These are phyloP conservation scores for Taenioides sp. DNA, from an alignment of 2,797 vertebrate species.

Conservation along the genomic window DNA sequence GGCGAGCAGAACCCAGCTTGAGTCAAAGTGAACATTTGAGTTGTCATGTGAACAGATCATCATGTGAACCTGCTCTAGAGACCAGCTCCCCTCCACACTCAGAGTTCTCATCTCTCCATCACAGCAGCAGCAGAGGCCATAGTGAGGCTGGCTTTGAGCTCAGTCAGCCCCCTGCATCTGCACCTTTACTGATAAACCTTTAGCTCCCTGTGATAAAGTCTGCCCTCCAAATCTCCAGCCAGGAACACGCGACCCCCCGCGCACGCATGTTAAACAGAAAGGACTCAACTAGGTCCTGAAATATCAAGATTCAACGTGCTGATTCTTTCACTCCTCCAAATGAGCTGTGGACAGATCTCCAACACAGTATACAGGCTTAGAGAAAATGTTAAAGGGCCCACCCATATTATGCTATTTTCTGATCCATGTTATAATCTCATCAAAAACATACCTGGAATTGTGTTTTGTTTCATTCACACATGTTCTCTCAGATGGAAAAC, in stretches of 20 bases:
- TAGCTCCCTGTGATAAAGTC: slow-evolving; percentile 28
- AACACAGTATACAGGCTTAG: neutral
- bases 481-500: no score
- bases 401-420: no score
- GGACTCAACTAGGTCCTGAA: slow-evolving; percentile 31
- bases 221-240: slow-evolving; percentile 37
- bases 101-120: slow-evolving; percentile 47
- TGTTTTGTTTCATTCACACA: no score
- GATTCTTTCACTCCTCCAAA: slow-evolving; percentile 76
- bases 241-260: slow-evolving; percentile 5
- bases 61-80: slow-evolving; percentile 20
- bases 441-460: no score
- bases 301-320: slow-evolving; percentile 75
- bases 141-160: slow-evolving; percentile 49
- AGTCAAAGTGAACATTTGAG: slow-evolving; percentile 33
- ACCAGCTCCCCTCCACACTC: slow-evolving; percentile 32
- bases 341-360: slow-evolving; percentile 68
- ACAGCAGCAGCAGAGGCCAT: slow-evolving; percentile 51
- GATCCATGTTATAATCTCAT: no score
- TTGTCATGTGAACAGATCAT: slow-evolving; percentile 26
- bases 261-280: slow-evolving; percentile 26
- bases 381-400: no score
- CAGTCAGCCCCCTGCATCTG: slow-evolving; percentile 59
- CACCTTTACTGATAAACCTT: slow-evolving; percentile 72
- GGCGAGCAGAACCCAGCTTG: slow-evolving; percentile 12